These are phyloP conservation scores for Characodon lateralis DNA, from an alignment of 2,797 vertebrate genomes.

Conservation along the genomic window DNA sequence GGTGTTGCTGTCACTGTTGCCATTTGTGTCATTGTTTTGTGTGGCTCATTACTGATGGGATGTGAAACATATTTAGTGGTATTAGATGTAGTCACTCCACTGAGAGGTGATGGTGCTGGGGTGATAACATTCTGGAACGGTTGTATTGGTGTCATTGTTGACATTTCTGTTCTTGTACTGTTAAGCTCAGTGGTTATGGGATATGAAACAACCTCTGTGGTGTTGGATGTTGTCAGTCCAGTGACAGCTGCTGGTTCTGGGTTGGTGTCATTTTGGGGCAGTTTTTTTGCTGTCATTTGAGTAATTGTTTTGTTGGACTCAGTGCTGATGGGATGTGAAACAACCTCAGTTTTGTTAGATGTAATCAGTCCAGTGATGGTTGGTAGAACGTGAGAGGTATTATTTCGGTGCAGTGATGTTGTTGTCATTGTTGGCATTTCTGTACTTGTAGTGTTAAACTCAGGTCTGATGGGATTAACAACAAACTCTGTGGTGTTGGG, in stretches of 20 bases:
- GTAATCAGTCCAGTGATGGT: background rate
- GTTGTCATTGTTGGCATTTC: background rate
- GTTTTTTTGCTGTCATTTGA: background rate
- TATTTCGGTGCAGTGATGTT: background rate
- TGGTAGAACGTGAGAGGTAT: background rate
- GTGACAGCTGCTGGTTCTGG: constrained; percentile 2
- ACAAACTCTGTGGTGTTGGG: constrained; percentile 12
- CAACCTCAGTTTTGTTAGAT: constrained; percentile 14
- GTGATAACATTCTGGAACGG: background rate
- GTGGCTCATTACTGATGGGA: constrained; percentile 12
- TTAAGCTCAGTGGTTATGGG: constrained; percentile 12
- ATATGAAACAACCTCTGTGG: constrained; percentile 13
- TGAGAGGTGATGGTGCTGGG: constrained; percentile 6
- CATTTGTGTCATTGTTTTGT: constrained; percentile 21
- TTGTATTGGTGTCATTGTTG: background rate
- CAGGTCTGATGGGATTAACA: constrained; percentile 12
- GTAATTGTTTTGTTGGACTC: constrained; percentile 18
- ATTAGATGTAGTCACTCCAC: constrained; percentile 1
- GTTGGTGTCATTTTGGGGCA: background rate
- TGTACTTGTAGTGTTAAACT: constrained; percentile 4
- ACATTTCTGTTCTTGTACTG: constrained; percentile 7
- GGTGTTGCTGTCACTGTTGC: constrained; percentile 10
- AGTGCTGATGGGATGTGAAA: constrained; percentile 15
- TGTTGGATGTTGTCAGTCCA: constrained; percentile 10
- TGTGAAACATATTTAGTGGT: constrained; percentile 16